Conservation (phyloP, 1,140 invertebrate species). For the Sesamia nonagrioides region DNA sequence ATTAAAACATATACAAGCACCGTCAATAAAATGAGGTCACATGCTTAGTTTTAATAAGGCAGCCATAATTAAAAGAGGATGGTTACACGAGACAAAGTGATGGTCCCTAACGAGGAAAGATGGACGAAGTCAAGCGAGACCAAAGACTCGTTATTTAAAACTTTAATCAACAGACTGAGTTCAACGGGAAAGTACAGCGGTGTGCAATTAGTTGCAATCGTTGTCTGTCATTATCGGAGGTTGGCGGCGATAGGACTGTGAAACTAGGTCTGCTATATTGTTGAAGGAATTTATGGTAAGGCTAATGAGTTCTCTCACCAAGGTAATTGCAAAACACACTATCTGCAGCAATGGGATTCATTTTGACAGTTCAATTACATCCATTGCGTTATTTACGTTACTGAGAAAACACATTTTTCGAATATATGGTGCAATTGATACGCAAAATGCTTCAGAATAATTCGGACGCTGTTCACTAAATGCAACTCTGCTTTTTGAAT, state of each 20-base stretch:
- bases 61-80: slow-evolving; percentile 27
- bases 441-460: too few relatives aligned
- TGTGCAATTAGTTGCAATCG: slow-evolving; percentile 17
- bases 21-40: neutral
- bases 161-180: slow-evolving; percentile 31
- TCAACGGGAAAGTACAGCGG: neutral
- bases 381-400: too few relatives aligned
- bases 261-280: neutral
- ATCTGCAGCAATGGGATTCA: too few relatives aligned
- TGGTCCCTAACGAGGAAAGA: slow-evolving; percentile 7
- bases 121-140: neutral
- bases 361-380: too few relatives aligned
- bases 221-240: slow-evolving; percentile 18
- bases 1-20: neutral
- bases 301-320: neutral
- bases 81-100: slow-evolving; percentile 24
- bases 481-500: too few relatives aligned
- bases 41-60: slow-evolving; percentile 29
- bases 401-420: too few relatives aligned
- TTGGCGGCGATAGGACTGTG: neutral
- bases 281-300: neutral
- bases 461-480: neutral
- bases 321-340: too few relatives aligned
- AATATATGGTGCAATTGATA: too few relatives aligned
- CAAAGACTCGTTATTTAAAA: slow-evolving; percentile 38